Base-by-base conservation (phyloP, 2,797 vertebrate species). In the Eleutherodactylus coqui region DNA sequence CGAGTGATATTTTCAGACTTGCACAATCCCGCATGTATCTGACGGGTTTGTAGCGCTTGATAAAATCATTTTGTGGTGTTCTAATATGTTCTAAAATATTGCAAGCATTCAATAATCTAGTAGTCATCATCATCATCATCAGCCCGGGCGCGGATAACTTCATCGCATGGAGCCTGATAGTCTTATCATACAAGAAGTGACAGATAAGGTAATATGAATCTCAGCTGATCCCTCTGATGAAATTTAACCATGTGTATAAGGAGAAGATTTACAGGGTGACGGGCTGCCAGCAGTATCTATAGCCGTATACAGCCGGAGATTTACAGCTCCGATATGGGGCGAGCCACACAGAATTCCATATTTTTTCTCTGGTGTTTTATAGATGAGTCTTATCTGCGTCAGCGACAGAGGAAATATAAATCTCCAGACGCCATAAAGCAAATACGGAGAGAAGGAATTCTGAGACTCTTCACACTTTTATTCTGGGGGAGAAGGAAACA, bases 271-370 rank as follows among this genome's bases (percentile, higher is more conserved):
- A 64, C 36, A 5, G 27, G 21, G 27, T 27, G 53, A 75, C 34
- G 11, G 72, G 38, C 38, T 43, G 24, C 41, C 16, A 60, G 8
- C 53, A 24, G 47, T 53, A 29, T 75, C 47, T 77, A 27, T 27
- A 58, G 29, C 53, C 19, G 3, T 75, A 34, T 17, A 24, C 38
- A 24, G 17, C 47, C 24, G 60, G 21, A 60, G 43, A 60, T 60
- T 75, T 41, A 75, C 4, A 75, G 29, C 34, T 32, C 72, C 69
- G 69, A 34, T 32, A 81, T 34, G 60, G 79, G n/a, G 10, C 29
- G 27, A 72, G 69, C 62, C 47, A 79, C 38, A 32, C 41, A 16
- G 62, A 62, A 49, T 69, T 34, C 34, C n/a, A 67, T 69, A 19
- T 47, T 47, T 27, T 47, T 4, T 67, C 43, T 27, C n/a, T 19